A percentile compares a stretch with the other conserved stretches of the same genome.
phyloP scores from a whole-genome alignment of 2,113 vertebrate species.

The Columba janthina region DNA sequence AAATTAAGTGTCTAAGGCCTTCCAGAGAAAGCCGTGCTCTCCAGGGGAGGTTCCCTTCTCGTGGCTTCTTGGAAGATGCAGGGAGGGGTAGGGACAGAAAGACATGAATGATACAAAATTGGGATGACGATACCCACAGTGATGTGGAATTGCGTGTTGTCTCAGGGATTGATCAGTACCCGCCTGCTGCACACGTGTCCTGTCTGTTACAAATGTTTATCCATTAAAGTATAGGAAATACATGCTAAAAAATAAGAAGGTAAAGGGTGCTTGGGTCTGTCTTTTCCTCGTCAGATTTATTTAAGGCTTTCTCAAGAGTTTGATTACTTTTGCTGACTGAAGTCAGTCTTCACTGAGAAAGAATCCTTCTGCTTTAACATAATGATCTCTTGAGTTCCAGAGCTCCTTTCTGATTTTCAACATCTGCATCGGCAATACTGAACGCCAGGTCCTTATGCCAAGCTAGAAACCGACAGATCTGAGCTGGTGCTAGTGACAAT shows the following conservation, averaged over 20 bases:
- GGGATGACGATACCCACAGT: neutral
- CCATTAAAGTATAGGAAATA: neutral
- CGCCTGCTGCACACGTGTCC: accelerated
- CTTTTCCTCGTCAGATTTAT: neutral
- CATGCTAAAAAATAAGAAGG: neutral
- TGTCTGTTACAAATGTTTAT: neutral
- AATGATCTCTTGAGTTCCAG: neutral
- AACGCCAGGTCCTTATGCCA: neutral
- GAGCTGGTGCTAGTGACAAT: neutral
- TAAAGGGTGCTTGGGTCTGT: neutral
- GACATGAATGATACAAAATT: neutral
- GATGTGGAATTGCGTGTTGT: neutral
- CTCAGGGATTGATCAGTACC: accelerated
- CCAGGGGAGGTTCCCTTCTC: neutral
- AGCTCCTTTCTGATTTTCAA: neutral
- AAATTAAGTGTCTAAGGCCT: neutral
- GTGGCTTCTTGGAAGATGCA: neutral
- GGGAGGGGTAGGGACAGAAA: neutral
- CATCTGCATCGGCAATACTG: neutral
- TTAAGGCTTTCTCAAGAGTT: neutral
- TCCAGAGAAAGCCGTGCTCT: neutral
- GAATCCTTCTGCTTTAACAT: neutral
- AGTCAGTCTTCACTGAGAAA: neutral
- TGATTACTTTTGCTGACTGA: neutral
- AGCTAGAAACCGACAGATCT: neutral